These are phyloP conservation scores for Shinisaurus crocodilurus DNA, from an alignment of 2,113 vertebrate genomes.

Conservation along the genomic window DNA sequence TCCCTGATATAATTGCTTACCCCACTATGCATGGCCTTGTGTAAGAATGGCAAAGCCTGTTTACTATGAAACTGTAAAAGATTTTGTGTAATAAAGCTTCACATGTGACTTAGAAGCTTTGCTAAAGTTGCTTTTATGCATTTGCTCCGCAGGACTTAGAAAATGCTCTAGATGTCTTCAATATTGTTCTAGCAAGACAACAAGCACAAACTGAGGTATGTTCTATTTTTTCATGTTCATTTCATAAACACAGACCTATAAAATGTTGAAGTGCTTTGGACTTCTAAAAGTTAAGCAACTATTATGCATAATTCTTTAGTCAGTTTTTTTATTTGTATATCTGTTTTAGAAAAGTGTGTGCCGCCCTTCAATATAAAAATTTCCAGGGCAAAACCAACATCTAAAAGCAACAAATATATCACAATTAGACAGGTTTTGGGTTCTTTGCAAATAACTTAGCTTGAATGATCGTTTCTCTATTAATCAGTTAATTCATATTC, in stretches of 20 bases:
- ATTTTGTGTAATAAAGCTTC: neutral
- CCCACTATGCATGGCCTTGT: neutral
- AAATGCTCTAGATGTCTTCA: slow-evolving; percentile 92
- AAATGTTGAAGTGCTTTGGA: neutral
- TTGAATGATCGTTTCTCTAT: neutral
- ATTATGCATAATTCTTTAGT: neutral
- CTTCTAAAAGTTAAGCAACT: neutral
- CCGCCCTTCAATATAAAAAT: neutral
- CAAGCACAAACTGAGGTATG: slow-evolving; percentile 94
- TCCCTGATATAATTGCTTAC: neutral
- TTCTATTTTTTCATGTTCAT: rapidly evolving
- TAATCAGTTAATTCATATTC: too few relatives aligned
- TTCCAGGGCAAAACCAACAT: neutral
- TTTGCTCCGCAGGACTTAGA: slow-evolving; percentile 85
- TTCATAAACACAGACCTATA: neutral
- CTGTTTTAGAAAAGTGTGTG: neutral
- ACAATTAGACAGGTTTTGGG: neutral
- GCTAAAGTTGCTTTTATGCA: neutral
- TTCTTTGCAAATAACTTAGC: neutral
- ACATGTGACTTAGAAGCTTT: neutral
- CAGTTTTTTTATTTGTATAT: neutral
- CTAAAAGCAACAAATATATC: neutral
- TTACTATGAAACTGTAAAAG: neutral
- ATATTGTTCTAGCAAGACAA: slow-evolving; percentile 90
- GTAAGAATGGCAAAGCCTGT: neutral